A percentile compares a stretch with the other conserved stretches of the same genome.
These are phyloP conservation scores for Drosophila bocki DNA, from an alignment of 1,140 invertebrate genomes.

Conservation along the genomic window DNA sequence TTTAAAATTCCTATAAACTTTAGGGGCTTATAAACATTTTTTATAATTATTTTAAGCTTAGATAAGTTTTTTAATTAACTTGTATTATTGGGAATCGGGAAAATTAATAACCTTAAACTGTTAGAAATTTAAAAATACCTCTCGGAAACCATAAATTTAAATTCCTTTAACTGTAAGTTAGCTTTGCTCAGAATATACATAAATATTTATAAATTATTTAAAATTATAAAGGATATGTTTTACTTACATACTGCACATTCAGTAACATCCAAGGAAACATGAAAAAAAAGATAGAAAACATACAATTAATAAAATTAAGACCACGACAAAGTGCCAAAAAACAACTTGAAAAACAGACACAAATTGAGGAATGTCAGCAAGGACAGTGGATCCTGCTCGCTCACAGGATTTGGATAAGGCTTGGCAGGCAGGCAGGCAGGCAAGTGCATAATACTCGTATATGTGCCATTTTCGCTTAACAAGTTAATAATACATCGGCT, in stretches of 20 bases:
- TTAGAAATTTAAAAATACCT: too few relatives aligned
- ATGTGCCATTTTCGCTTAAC: slow-evolving; percentile 68
- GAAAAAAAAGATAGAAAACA: slow-evolving; percentile 24
- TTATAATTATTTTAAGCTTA: neutral
- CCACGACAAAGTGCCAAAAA: slow-evolving; percentile 13
- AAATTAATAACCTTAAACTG: neutral
- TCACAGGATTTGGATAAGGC: slow-evolving; percentile 39
- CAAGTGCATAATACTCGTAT: slow-evolving; percentile 41
- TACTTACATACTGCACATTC: slow-evolving; percentile 58
- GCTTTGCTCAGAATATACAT: too few relatives aligned
- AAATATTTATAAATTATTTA: neutral
- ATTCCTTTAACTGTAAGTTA: too few relatives aligned
- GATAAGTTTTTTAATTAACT: neutral
- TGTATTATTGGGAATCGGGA: neutral
- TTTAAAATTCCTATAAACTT: neutral
- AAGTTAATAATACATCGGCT: slow-evolving; percentile 71
- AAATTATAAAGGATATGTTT: neutral
- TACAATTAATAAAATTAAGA: slow-evolving; percentile 26
- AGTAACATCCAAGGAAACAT: slow-evolving; percentile 13
- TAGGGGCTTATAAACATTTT: neutral
- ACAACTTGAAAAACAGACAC: slow-evolving; percentile 34
- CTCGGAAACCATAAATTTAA: neutral
- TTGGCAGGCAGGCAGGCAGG: neutral
- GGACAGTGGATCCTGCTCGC: slow-evolving; percentile 8
- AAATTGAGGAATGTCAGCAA: slow-evolving; percentile 24